Conservation (phyloP, 1,140 invertebrate genomes). For the Diorhabda carinulata region DNA sequence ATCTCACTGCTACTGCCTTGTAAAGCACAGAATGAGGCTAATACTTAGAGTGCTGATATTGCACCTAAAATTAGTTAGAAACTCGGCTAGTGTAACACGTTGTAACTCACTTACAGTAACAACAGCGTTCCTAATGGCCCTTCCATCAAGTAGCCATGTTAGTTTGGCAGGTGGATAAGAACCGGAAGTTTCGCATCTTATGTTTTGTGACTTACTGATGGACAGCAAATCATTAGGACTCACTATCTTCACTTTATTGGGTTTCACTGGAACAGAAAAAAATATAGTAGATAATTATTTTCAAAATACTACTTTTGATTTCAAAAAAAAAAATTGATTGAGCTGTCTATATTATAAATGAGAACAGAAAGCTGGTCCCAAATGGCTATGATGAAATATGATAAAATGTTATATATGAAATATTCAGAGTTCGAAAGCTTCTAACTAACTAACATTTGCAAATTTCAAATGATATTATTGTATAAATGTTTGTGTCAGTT, state of each 20-base stretch:
- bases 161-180: slow-evolving; percentile 70
- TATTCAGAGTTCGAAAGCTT: no score
- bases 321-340: no score
- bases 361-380: no score
- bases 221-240: slow-evolving; percentile 59
- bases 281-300: background rate
- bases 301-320: no score
- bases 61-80: slow-evolving; percentile 13
- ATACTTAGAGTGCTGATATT: slow-evolving; percentile 11
- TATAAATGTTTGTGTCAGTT: no score
- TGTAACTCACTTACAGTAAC: slow-evolving; percentile 49
- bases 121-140: slow-evolving; percentile 56
- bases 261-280: slow-evolving; percentile 58
- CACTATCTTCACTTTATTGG: slow-evolving; percentile 63
- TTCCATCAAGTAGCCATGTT: slow-evolving; percentile 65
- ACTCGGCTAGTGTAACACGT: slow-evolving; percentile 9
- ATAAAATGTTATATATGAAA: no score
- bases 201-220: slow-evolving; percentile 57
- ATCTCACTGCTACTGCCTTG: background rate
- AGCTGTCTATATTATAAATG: no score
- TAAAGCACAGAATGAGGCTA: background rate
- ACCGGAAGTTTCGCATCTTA: slow-evolving; percentile 67
- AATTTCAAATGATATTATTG: no score
- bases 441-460: no score
- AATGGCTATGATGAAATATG: no score